Conservation (phyloP, 2,888 invertebrate species). For the Micoletzkya japonica region DNA sequence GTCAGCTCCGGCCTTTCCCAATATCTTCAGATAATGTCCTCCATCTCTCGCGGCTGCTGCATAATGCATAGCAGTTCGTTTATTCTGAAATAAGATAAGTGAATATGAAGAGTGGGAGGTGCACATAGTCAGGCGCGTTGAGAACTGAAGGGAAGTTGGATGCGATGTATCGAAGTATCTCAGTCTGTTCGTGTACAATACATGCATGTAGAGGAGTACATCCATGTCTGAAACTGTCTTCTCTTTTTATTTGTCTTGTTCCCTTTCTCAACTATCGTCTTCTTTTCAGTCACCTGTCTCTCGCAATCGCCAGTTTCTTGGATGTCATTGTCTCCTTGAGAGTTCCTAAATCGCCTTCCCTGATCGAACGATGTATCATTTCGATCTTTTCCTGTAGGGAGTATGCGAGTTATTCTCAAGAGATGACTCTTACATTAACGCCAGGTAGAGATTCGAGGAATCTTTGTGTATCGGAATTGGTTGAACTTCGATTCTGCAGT, state of each 20-base stretch:
- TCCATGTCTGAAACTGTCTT: slow-evolving; percentile 44
- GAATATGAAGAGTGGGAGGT: not conserved
- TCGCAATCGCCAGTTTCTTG: slow-evolving; percentile 79
- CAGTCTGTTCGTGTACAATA: slow-evolving; percentile 76
- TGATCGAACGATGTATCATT: slow-evolving; percentile 81
- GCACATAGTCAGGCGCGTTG: slow-evolving; percentile 69
- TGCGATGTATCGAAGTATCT: slow-evolving; percentile 76
- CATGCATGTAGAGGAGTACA: slow-evolving; percentile 79
- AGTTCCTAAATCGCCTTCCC: slow-evolving; percentile 80
- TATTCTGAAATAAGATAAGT: slow-evolving; percentile 69
- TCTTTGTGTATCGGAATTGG: slow-evolving; percentile 52
- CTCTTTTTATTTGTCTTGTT: slow-evolving; percentile 4
- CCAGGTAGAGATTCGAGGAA: slow-evolving; percentile 53
- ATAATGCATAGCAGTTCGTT: slow-evolving; percentile 85
- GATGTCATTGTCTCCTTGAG: slow-evolving; percentile 79
- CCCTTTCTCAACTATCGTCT: not conserved
- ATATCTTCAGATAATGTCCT: slow-evolving; percentile 66
- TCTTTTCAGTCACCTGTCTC: slow-evolving; percentile 69
- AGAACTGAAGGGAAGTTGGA: slow-evolving; percentile 77
- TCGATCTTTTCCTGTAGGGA: slow-evolving; percentile 80
- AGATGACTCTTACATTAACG: slow-evolving; percentile 41
- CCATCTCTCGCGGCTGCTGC: slow-evolving; percentile 81
- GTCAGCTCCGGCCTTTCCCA: slow-evolving; percentile 82
- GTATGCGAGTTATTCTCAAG: slow-evolving; percentile 27
- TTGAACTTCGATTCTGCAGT: slow-evolving; percentile 69